Base-by-base conservation (phyloP, 1,140 invertebrate species). In the Leptestheria dahalacensis region DNA sequence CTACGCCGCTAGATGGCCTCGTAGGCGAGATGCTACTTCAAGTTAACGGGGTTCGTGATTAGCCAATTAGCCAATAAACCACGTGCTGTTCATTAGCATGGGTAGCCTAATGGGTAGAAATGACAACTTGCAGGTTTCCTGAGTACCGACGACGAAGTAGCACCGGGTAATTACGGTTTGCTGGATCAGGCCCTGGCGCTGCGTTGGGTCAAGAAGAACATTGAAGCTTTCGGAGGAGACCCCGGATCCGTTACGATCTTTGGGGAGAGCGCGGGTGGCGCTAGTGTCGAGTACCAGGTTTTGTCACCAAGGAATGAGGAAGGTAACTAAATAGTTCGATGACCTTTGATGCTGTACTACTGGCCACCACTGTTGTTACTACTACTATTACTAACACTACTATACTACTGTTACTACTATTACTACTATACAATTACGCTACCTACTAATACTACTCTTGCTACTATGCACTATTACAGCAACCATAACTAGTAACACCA, bases 91-190 rank as follows among this genome's bases (percentile, higher is more conserved):
- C 33, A 41, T 41, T 41, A 9, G 15, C 15, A 9, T 41, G 6
- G 33, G 33, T 41, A 9, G 15, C 29, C 50, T 23, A 55, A 18
- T 55, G 2, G 11, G 18, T 1, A n/a, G 6, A 55, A 9, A 55
- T 66, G 46, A 28, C 24, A 46, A 41, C 59, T 28, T 61, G n/a
- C 29, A 69, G 71, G 72, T 10, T 75, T 75, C 62, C 57, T 75
- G 9, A 69, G 68, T n/a, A 71, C 71, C 4, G 68, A 62, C n/a
- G 70, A 73, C 58, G 58, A 56, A 52, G 64, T 66, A 10, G 66
- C 67, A 4, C 67, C 71, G 11, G 74, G 75, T 10, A 77, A 77
- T 67, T 71, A 69, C 21, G 75, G 75, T 0, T 61, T 79, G 47
- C 70, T 72, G 65, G 77, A 79, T 66, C 75, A 77, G 59, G 61